Percentiles rank a stretch among this genome's conserved stretches.
Evolutionary conservation across 2,888 invertebrate species (phyloP).

Genomic region (Anoplius nigerrimus): DNA sequence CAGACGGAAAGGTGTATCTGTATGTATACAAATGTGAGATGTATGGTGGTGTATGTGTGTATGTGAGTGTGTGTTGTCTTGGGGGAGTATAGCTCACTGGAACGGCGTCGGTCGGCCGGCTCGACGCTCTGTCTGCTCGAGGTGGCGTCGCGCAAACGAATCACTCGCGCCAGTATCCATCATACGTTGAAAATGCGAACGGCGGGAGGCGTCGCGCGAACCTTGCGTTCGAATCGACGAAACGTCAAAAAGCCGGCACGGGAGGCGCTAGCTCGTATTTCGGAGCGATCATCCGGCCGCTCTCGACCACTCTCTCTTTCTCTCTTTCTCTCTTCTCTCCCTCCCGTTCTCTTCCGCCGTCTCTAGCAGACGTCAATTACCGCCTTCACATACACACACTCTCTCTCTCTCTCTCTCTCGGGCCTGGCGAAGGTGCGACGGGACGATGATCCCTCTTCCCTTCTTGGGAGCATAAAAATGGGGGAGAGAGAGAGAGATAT

Average conservation of each 20-base stretch:
- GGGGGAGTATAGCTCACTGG: conserved; percentile 36
- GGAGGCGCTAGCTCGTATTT: conserved; percentile 20
- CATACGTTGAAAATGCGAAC: conserved; percentile 41
- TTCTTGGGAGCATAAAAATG: no score
- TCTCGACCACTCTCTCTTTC: conserved; percentile 7
- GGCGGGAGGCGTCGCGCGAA: no score
- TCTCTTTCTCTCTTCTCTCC: conserved; percentile 1
- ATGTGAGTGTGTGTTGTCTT: no score
- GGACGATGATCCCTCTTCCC: neutral
- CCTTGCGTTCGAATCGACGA: conserved; percentile 21
- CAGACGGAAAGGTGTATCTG: no score
- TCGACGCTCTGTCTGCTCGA: conserved; percentile 58
- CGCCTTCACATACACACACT: no score
- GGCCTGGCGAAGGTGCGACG: no score
- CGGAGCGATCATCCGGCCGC: conserved; percentile 23
- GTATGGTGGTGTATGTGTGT: no score
- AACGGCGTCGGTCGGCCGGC: conserved; percentile 31
- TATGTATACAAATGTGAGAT: no score
- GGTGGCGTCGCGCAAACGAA: conserved; percentile 50
- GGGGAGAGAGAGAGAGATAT: no score
- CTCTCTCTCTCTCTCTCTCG: neutral
- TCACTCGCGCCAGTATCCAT: conserved; percentile 62
- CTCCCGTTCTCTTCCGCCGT: no score
- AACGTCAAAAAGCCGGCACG: conserved; percentile 56
- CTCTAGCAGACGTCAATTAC: no score